Base-by-base conservation (phyloP, 2,113 vertebrate genomes). In the Athene noctua region DNA sequence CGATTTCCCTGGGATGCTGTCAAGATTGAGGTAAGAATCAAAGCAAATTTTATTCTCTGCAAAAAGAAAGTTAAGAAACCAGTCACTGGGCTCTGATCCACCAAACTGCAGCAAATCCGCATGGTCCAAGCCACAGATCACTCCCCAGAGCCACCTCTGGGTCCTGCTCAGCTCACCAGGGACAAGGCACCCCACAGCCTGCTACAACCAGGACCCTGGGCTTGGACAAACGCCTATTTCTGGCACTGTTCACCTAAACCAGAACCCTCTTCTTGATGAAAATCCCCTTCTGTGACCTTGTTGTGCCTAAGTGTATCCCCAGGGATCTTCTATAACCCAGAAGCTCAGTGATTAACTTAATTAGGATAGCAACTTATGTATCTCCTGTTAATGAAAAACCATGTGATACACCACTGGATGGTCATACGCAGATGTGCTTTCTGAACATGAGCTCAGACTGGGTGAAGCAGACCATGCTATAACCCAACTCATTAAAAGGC, bases 61-160 rank as follows among this genome's bases (percentile, higher is more conserved):
- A 40, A 49, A 62, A 78, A 87, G n/a, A n/a, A 74, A 61, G 27
- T 61, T 30, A 70, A 72, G 63, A 44, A 65, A 54, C 11, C 0
- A 1, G 27, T 23, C 0, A 2, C 36, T 25, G 27, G 66, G 17
- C 14, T 58, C 8, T 66, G 70, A 22, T 1, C 23, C 20, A 51
- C 5, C 1, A 9, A 36, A 61, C 9, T 0, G 5, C 57, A 58
- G 71, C 63, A 58, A 44, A 61, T 10, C 20, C 1, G 0, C 44
- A 42, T 4, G 0, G 2, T 14, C 62, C 42, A 9, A 72, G 36
- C 57, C 49, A 34, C 1, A 15, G 54, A 7, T 14, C 0, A 1
- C 47, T 54, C 25, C 32, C 21, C 74, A 54, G 36, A 59, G 46
- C 18, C 68, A 78, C 40, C 0, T 3, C 34, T 17, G 36, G 44